These are phyloP conservation scores for Ptilorrhoa leucosticta DNA, from an alignment of 2,113 vertebrate species.

Conservation along the genomic window DNA sequence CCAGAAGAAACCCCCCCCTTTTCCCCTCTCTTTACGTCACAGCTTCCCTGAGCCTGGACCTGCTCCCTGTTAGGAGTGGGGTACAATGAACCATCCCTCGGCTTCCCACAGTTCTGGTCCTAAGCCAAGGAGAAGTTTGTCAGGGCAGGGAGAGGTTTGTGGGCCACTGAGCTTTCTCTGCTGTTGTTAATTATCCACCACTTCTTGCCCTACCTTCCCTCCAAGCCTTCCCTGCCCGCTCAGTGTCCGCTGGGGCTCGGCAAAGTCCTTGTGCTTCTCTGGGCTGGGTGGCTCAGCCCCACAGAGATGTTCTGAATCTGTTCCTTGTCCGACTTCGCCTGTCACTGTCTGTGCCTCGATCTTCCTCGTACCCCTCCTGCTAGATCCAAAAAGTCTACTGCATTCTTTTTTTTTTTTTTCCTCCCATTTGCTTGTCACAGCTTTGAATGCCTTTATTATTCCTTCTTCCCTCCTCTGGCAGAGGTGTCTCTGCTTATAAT, in stretches of 20 bases:
- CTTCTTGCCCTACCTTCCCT: background rate
- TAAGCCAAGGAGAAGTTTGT: background rate
- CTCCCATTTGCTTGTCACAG: background rate
- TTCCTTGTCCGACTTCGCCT: background rate
- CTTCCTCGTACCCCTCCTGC: background rate
- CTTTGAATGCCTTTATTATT: background rate
- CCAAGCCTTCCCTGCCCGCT: background rate
- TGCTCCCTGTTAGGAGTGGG: background rate
- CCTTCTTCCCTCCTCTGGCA: background rate
- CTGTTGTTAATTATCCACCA: background rate
- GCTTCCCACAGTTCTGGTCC: background rate
- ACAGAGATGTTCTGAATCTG: background rate
- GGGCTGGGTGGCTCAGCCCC: background rate
- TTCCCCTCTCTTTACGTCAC: background rate
- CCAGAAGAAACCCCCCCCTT: background rate
- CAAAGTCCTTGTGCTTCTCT: background rate
- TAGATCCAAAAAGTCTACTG: background rate
- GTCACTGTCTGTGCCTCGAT: background rate
- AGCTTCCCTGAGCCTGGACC: background rate
- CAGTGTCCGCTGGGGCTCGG: fast-evolving
- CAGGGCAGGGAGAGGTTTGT: background rate
- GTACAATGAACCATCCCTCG: background rate
- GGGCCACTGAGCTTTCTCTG: background rate
- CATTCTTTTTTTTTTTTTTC: background rate
- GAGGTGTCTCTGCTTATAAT: background rate